Evolutionary conservation across 2,797 vertebrate species (phyloP).

Genomic region (Rhynchotus rufescens): DNA sequence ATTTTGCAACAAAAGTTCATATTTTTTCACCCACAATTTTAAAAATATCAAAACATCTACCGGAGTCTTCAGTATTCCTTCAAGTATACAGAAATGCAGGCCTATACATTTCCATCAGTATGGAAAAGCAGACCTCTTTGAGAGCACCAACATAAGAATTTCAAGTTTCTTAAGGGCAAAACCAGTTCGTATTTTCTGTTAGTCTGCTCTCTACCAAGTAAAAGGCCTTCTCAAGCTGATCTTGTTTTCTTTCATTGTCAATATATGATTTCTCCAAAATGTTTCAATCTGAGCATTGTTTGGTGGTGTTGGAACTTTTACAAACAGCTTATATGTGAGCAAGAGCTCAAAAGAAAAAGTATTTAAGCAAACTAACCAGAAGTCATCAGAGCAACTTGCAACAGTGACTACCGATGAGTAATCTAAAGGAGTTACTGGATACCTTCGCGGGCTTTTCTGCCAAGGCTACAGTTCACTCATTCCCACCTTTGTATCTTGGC

Average conservation of each 20-base stretch:
- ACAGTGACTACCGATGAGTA: neutral
- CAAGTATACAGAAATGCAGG: neutral
- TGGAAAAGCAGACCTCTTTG: neutral
- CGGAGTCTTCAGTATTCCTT: neutral
- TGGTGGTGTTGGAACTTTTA: neutral
- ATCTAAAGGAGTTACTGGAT: neutral
- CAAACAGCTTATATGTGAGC: neutral
- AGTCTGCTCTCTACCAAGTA: neutral
- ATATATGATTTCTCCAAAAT: neutral
- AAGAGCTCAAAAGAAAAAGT: neutral
- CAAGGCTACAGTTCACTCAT: neutral
- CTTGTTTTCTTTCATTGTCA: neutral
- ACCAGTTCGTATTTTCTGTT: neutral
- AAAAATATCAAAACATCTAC: neutral
- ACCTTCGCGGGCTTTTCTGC: neutral
- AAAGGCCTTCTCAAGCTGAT: neutral
- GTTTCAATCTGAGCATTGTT: neutral
- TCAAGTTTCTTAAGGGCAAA: neutral
- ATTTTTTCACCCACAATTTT: neutral
- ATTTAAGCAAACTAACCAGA: neutral
- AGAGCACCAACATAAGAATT: fast-evolving
- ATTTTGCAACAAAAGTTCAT: neutral
- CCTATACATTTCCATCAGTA: neutral
- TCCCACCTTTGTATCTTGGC: neutral
- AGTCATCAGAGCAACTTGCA: neutral